A percentile compares a stretch with the other conserved stretches of the same genome.
These are phyloP conservation scores for Eupleurogrammus muticus DNA, from an alignment of 2,797 vertebrate genomes.

Conservation along the genomic window DNA sequence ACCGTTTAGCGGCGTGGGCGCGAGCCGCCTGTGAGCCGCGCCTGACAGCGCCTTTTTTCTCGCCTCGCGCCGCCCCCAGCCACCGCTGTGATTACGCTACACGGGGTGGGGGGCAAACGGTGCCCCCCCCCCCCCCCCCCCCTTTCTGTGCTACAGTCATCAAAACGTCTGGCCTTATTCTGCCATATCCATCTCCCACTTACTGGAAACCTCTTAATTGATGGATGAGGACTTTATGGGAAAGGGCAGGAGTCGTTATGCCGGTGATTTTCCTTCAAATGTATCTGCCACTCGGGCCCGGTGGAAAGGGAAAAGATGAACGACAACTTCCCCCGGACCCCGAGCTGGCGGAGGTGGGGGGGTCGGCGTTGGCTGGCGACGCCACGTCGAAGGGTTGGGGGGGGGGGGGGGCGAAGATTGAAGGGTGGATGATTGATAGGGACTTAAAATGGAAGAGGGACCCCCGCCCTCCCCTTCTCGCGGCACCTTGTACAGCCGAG, in stretches of 20 bases:
- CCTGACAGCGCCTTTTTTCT: conserved; percentile 34
- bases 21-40: conserved; percentile 26
- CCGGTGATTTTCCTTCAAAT: conserved; percentile 91
- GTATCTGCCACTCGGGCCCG: conserved; percentile 85
- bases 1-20: conserved; percentile 23
- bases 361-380: conserved; percentile 52
- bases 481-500: conserved; percentile 59
- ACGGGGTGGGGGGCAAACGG: conserved; percentile 30
- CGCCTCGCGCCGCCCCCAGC: conserved; percentile 44
- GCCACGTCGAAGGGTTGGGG: no score
- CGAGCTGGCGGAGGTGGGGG: conserved; percentile 63
- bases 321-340: conserved; percentile 76
- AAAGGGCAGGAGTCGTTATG: conserved; percentile 90
- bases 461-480: conserved; percentile 69
- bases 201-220: conserved; percentile 90
- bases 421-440: conserved; percentile 89
- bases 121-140: no score
- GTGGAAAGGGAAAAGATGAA: conserved; percentile 81
- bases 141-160: conserved; percentile 60
- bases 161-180: conserved; percentile 80
- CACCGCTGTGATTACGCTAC: conserved; percentile 52
- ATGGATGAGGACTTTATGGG: conserved; percentile 92
- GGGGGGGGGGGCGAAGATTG: conserved; percentile 52
- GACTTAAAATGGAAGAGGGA: conserved; percentile 85
- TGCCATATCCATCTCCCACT: conserved; percentile 80